A percentile compares a stretch with the other conserved stretches of the same genome.
Conservation (phyloP, 1,140 invertebrate genomes). For the Leptinotarsa defecta region DNA sequence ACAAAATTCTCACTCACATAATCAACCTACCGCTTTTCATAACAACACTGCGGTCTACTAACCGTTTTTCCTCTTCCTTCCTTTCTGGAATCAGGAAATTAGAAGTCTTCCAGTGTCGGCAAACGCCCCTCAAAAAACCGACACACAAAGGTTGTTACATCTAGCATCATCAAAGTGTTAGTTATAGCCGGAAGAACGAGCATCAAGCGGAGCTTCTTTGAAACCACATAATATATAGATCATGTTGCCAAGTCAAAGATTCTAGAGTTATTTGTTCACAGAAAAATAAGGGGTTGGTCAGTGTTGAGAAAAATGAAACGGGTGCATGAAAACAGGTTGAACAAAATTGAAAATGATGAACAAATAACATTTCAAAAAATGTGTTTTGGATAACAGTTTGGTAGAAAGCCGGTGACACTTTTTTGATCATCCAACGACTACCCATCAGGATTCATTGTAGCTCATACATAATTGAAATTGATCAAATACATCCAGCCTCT, state of each 20-base stretch:
- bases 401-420: too few relatives aligned
- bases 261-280: neutral
- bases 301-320: too few relatives aligned
- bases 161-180: constrained; percentile 3
- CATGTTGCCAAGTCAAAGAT: neutral
- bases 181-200: constrained; percentile 1
- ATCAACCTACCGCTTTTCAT: constrained; percentile 4
- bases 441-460: too few relatives aligned
- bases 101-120: neutral
- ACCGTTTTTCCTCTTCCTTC: constrained; percentile 20
- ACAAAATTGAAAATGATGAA: too few relatives aligned
- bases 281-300: too few relatives aligned
- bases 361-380: too few relatives aligned
- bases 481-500: too few relatives aligned
- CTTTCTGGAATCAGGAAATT: constrained; percentile 3
- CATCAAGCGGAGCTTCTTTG: neutral
- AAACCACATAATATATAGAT: neutral
- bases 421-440: too few relatives aligned
- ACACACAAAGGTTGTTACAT: constrained; percentile 6
- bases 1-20: constrained; percentile 1
- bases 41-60: constrained; percentile 17
- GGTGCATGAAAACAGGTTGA: too few relatives aligned
- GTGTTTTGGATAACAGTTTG: too few relatives aligned
- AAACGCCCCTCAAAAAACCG: constrained; percentile 1
- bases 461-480: too few relatives aligned